phyloP scores from a whole-genome alignment of 1,140 invertebrate genomes.

The Zaprionus nigranus region DNA sequence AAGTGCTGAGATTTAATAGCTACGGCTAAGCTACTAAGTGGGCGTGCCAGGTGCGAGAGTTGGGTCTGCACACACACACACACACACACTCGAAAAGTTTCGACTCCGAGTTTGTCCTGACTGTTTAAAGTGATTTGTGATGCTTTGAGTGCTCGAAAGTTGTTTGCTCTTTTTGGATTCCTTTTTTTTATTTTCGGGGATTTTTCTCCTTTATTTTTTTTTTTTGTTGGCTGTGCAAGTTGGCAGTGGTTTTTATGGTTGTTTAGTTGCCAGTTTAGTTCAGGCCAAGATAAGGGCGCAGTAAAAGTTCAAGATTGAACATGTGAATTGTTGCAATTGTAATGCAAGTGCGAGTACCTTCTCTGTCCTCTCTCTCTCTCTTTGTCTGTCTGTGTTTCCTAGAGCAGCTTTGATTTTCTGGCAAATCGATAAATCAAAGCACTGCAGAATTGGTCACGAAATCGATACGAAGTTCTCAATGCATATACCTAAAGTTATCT shows the following conservation, averaged over 20 bases:
- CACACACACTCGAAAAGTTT: conserved; percentile 23
- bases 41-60: conserved; percentile 35
- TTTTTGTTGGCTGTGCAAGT: conserved; percentile 43
- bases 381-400: neutral
- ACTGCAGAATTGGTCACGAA: conserved; percentile 1
- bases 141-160: conserved; percentile 73
- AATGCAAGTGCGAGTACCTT: conserved; percentile 24
- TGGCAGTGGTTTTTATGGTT: conserved; percentile 71
- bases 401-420: neutral
- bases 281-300: conserved; percentile 37
- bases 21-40: conserved; percentile 57
- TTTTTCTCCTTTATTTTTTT: conserved; percentile 9
- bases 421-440: conserved; percentile 32
- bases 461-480: neutral
- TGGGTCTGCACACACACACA: conserved; percentile 1
- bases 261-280: conserved; percentile 61
- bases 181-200: conserved; percentile 12
- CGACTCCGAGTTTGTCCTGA: conserved; percentile 66
- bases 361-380: neutral
- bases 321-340: conserved; percentile 57
- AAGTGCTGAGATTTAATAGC: conserved; percentile 79
- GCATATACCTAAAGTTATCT: neutral
- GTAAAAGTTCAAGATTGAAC: conserved; percentile 50
- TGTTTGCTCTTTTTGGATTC: conserved; percentile 45
- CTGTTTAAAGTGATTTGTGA: conserved; percentile 81